Evolutionary conservation across 2,113 vertebrate genomes (phyloP), one percentile per base, ranked within the genome.

Genomic region (Emydura subglobosa): DNA sequence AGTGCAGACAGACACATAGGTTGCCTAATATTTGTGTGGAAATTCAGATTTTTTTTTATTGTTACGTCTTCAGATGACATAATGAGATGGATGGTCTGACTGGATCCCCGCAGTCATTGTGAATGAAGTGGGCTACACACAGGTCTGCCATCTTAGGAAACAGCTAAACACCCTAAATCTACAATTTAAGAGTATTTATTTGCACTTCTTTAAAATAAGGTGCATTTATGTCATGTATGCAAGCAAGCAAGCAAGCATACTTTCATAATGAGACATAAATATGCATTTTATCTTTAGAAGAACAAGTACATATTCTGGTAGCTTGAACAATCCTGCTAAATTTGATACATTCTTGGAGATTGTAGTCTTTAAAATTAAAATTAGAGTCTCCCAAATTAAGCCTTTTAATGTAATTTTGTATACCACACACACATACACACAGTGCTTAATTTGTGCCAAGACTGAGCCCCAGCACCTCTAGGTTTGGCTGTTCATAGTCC

Each of bases 51-150:
- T 94, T 96, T 93, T 93, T 94, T 95, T 42, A 47, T 78, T 79
- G 57, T 90, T 95, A 95, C 94, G 49, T 94, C 91, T 98, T 96
- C 87, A 96, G 74, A 82, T 97, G 96, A 94, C 94, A 97, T 83
- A 83, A 83, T 16, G 34, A 95, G 94, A 96, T 95, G 89, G 95
- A 93, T 96, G 88, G 90, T 89, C 93, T 96, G 96, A 96, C 95
- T 96, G 88, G 57, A 85, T 87, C 92, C 79, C 59, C 85, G 53
- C 14, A 88, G 76, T 74, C 76, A 88, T 27, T 89, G 22, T 22
- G 49, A 89, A 42, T 57, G 54, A 89, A 96, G 34, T 7, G 84
- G 85, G 72, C 8, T 44, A 47, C 51, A 90, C 57, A 65, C 53
- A 9, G 2, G 72, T 74, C 72, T 93, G 74, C 85, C 53, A 65